Conservation (phyloP, 2,888 invertebrate species). For the Pardosa pseudoannulata region DNA sequence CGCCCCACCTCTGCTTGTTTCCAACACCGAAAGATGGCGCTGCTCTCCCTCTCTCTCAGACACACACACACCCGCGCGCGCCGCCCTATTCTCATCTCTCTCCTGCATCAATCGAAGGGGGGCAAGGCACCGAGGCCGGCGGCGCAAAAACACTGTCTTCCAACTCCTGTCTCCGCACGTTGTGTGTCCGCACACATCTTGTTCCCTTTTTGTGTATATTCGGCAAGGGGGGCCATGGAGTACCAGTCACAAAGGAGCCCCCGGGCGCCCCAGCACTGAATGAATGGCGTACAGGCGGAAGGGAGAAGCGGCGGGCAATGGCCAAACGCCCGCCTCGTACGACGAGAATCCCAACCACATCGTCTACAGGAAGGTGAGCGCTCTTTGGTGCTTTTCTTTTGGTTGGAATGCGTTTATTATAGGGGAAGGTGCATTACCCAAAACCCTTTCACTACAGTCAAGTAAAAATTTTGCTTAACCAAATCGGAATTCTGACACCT, state of each 20-base stretch:
- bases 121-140: too few relatives aligned
- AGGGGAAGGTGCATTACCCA: too few relatives aligned
- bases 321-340: slow-evolving; percentile 41
- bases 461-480: too few relatives aligned
- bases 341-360: slow-evolving; percentile 72
- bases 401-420: too few relatives aligned
- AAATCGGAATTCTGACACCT: too few relatives aligned
- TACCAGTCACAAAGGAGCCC: slow-evolving; percentile 10
- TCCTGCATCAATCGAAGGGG: not conserved
- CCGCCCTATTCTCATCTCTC: too few relatives aligned
- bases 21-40: not conserved
- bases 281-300: slow-evolving; percentile 71
- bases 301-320: slow-evolving; percentile 62
- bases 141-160: not conserved
- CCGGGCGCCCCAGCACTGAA: not conserved
- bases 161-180: slow-evolving; percentile 1
- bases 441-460: too few relatives aligned
- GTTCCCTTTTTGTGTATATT: not conserved
- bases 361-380: slow-evolving; percentile 70
- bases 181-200: not conserved
- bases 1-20: not conserved
- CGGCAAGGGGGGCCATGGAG: not conserved
- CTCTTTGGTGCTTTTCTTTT: not conserved
- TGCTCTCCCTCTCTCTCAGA: not conserved
- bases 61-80: too few relatives aligned